Base-by-base conservation (phyloP, 2,797 vertebrate genomes). In the Xenopus petersii region DNA sequence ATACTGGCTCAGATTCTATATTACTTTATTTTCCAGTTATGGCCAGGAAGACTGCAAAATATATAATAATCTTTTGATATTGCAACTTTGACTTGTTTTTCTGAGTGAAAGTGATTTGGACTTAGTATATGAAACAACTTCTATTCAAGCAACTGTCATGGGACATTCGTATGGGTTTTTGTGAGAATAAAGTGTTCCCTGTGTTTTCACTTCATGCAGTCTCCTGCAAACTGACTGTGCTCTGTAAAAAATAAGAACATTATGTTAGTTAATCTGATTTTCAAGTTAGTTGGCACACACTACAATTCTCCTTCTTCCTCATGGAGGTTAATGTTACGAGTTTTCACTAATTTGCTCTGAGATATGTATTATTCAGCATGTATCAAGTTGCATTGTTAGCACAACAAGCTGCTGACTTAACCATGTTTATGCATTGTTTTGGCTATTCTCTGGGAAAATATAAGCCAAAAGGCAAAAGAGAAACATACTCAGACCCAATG, bases 341-440 rank as follows among this genome's bases (percentile, higher is more conserved):
- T 71, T 65, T 46, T 67, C 67, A 55, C 59, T 75, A 13, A 59
- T 65, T 70, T 65, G 15, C 54, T 24, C 42, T 16, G 36, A 47
- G 51, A 56, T 64, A 75, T 75, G 67, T 75, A 70, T 75, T 70
- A 75, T 70, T 75, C 74, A 75, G 51, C 12, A 59, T 21, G 62
- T 70, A 75, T 71, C 74, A 75, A 62, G n/a, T 75, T 75, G 74
- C 71, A 64, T 64, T 64, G 71, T 73, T 73, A 73, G 62, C 74
- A 71, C 42, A 71, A 59, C 74, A 75, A 36, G 64, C 48, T 33
- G 67, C 74, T 75, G 74, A 75, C 67, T 75, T 67, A 71, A 63
- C 67, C 17, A 24, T 67, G 64, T 74, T 67, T 67, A 74, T 46
- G 63, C 58, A 65, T 65, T 75, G 67, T 70, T 68, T 71, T 70